phyloP scores from a whole-genome alignment of 2,797 vertebrate species.

The Melopsittacus undulatus region DNA sequence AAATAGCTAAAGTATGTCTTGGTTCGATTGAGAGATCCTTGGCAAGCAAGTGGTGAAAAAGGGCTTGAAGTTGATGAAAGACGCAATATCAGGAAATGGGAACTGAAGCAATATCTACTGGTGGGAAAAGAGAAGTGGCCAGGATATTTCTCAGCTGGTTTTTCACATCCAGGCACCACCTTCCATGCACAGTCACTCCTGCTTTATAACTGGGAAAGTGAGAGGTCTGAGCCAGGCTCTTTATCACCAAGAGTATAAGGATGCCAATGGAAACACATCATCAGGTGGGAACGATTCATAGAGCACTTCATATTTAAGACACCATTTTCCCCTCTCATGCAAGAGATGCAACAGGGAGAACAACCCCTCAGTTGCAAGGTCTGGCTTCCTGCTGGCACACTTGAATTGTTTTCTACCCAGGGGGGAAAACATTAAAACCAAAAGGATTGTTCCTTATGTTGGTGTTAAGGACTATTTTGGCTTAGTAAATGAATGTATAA shows the following conservation, averaged over 20 bases:
- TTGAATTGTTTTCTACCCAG: neutral
- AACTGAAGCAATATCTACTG: constrained; percentile 29
- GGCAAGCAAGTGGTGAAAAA: neutral
- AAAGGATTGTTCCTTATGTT: neutral
- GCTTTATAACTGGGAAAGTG: neutral
- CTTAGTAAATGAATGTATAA: rapidly evolving
- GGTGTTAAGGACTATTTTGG: neutral
- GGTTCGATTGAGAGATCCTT: neutral
- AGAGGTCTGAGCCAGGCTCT: neutral
- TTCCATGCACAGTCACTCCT: neutral
- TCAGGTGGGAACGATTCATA: rapidly evolving
- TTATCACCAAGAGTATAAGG: neutral
- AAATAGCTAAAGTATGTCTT: neutral
- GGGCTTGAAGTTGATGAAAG: neutral
- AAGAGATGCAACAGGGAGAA: neutral
- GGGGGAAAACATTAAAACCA: neutral
- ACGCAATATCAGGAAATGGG: neutral
- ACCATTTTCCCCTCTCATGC: neutral
- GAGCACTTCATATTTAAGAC: neutral
- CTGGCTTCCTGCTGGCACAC: neutral
- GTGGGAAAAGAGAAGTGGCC: constrained; percentile 58
- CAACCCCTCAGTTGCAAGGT: neutral
- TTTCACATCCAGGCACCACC: constrained; percentile 32
- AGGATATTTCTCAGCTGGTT: constrained; percentile 33
- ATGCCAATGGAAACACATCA: neutral